Conservation (phyloP, 2,888 invertebrate species). For the Apeira syringaria region DNA sequence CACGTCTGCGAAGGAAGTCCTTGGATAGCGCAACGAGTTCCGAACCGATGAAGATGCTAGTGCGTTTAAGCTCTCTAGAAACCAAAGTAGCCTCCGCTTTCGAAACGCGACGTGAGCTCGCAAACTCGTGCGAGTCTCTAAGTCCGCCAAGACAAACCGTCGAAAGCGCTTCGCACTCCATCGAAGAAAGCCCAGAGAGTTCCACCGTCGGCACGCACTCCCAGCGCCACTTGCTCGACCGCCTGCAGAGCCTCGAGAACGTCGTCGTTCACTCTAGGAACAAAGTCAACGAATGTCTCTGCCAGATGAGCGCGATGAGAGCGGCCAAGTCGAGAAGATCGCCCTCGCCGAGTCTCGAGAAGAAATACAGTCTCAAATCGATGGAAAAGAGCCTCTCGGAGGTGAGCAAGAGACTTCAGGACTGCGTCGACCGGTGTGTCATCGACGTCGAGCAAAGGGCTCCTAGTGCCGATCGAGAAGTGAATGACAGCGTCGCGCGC, state of each 20-base stretch:
- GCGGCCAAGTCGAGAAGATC: slow-evolving; percentile 85
- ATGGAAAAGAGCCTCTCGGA: slow-evolving; percentile 86
- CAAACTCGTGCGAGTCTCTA: slow-evolving; percentile 84
- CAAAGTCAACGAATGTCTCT: slow-evolving; percentile 87
- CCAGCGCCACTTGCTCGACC: slow-evolving; percentile 81
- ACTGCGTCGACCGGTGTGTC: slow-evolving; percentile 84
- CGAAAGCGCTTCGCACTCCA: slow-evolving; percentile 51
- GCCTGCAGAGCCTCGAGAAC: slow-evolving; percentile 84
- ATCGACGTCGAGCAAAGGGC: slow-evolving; percentile 74
- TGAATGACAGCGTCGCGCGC: slow-evolving; percentile 80
- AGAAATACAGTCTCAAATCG: slow-evolving; percentile 84
- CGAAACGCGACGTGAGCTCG: slow-evolving; percentile 66
- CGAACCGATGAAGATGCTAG: slow-evolving; percentile 91
- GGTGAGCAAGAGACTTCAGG: slow-evolving; percentile 84
- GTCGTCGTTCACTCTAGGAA: slow-evolving; percentile 86
- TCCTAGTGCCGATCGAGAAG: slow-evolving; percentile 45
- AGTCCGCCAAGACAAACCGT: slow-evolving; percentile 67
- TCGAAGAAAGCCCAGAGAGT: slow-evolving; percentile 54
- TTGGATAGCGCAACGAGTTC: slow-evolving; percentile 90
- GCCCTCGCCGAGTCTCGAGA: slow-evolving; percentile 86
- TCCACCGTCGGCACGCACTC: slow-evolving; percentile 72
- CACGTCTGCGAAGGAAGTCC: slow-evolving; percentile 87
- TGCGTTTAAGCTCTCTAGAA: slow-evolving; percentile 90
- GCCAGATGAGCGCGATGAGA: slow-evolving; percentile 85
- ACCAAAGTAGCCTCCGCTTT: slow-evolving; percentile 88